A percentile compares a stretch with the other conserved stretches of the same genome.
These are phyloP conservation scores for Drosophila serrata DNA, from an alignment of 1,140 invertebrate species.

Conservation along the genomic window DNA sequence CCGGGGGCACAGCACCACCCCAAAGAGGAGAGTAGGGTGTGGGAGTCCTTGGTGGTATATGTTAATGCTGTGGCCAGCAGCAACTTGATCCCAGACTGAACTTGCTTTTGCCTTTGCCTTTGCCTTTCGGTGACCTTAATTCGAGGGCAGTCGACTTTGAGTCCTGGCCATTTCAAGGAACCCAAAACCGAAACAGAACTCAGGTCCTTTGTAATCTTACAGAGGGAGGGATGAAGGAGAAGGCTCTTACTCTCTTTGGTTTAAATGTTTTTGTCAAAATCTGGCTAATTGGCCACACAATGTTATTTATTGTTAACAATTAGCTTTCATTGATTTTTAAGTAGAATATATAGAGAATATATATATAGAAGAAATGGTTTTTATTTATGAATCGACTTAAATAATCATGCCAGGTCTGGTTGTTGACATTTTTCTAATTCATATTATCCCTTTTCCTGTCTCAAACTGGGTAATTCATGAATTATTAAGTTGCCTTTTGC, in stretches of 20 bases:
- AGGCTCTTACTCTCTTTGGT: background rate
- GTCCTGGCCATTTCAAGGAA: slow-evolving; percentile 14
- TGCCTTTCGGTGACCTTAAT: slow-evolving; percentile 16
- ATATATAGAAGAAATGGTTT: background rate
- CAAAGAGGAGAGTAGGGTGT: no score
- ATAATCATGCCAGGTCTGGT: no score
- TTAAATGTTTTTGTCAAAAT: background rate
- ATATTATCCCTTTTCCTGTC: background rate
- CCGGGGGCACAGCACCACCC: background rate
- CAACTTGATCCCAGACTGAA: slow-evolving; percentile 1
- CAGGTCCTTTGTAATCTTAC: background rate
- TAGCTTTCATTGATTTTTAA: background rate
- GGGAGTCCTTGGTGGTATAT: slow-evolving; percentile 6
- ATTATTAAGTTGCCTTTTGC: slow-evolving; percentile 15
- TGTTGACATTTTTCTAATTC: background rate
- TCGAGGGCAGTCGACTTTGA: slow-evolving; percentile 14
- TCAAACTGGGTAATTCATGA: background rate
- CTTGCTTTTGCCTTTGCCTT: background rate
- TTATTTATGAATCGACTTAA: no score
- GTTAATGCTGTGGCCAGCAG: slow-evolving; percentile 22
- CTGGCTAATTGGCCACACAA: slow-evolving; percentile 2
- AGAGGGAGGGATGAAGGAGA: background rate
- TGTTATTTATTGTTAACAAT: background rate
- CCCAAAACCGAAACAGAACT: background rate
- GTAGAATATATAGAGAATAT: no score